Base-by-base conservation (phyloP, 2,113 vertebrate species). In the Rostratula benghalensis region DNA sequence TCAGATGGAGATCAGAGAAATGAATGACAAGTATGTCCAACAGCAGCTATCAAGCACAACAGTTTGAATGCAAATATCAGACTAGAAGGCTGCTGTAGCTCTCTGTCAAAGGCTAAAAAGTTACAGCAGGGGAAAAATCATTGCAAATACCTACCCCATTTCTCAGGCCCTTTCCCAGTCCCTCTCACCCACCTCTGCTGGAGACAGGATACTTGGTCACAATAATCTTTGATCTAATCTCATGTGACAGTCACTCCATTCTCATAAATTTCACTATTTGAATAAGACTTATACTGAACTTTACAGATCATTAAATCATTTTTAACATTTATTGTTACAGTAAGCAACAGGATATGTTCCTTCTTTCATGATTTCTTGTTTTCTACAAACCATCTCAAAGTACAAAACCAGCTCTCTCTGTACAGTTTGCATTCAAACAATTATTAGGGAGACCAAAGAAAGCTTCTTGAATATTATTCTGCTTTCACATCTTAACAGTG, bases 141-240 rank as follows among this genome's bases (percentile, higher is more conserved):
- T 39, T 84, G 69, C 15, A 89, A 53, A 87, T n/a, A 60, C 7
- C 51, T 6, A 50, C 21, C 14, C 6, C 15, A 67, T 82, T 92
- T 75, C 74, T 60, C 33, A 90, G 75, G 35, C 39, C 24, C 20
- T 79, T 93, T 41, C 39, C 35, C 48, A 61, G 23, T 51, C 33
- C 25, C 54, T 75, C 53, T 84, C 43, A 33, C n/a, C 1, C 0
- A 41, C 37, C 76, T 82, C 89, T 87, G 61, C 83, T 87, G 74
- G 83, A 93, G 39, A 43, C 43, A 78, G 81, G 43, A 84, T 60
- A 75, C 60, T 59, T n/a, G 43, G 73, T 63, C 89, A 78, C 35
- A 71, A 70, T 23, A 83, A 94, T 73, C 43, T 90, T 70, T 77
- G 41, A 92, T 92, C 57, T 88, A 56, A 95, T 82, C 50, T 65